Evolutionary conservation across 2,113 vertebrate genomes (phyloP).

Genomic region (Azemiops feae): DNA sequence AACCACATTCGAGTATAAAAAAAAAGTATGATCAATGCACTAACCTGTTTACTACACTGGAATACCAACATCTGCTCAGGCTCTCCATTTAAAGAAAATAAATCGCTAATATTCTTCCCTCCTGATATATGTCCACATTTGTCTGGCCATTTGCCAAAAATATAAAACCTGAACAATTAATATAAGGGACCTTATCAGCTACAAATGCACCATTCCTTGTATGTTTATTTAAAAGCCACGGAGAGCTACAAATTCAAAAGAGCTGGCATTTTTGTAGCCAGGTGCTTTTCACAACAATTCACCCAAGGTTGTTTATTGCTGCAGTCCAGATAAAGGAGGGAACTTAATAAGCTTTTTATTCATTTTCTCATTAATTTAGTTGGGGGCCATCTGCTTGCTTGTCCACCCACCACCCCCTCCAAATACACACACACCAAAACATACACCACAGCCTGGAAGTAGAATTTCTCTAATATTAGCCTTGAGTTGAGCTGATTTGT

Average conservation of each 20-base stretch:
- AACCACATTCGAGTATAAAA: neutral
- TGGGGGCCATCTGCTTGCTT: neutral
- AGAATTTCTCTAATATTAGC: neutral
- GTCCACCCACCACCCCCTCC: neutral
- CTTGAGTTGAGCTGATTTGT: neutral
- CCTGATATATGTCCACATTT: neutral
- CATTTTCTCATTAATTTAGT: neutral
- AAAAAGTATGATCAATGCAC: neutral
- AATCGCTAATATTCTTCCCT: neutral
- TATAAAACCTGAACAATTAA: neutral
- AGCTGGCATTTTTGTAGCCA: neutral
- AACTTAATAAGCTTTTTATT: neutral
- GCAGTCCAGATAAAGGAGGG: neutral
- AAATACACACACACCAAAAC: neutral
- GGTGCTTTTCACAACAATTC: neutral
- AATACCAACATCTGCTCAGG: neutral
- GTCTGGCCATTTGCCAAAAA: neutral
- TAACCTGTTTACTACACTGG: neutral
- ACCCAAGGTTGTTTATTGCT: neutral
- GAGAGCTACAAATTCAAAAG: neutral
- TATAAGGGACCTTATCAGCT: neutral
- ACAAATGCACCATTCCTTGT: neutral
- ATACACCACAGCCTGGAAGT: neutral
- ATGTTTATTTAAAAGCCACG: neutral
- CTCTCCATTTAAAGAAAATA: neutral